These are phyloP conservation scores for Cryptosula pallasiana DNA, from an alignment of 2,888 invertebrate species.

Conservation along the genomic window DNA sequence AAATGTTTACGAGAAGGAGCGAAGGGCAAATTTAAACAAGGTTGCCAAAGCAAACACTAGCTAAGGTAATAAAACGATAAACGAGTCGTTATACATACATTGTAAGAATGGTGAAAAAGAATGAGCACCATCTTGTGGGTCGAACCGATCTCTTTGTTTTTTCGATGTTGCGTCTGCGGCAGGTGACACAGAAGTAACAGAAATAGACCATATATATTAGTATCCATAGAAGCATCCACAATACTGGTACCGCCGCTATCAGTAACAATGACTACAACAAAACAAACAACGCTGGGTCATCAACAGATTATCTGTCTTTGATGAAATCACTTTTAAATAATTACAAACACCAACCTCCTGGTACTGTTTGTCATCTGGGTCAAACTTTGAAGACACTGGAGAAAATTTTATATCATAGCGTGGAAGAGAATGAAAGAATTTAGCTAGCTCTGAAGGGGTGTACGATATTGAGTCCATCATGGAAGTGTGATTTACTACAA, in stretches of 20 bases:
- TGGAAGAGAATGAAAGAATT: conserved; percentile 16
- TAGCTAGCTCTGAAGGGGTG: not conserved
- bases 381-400: not conserved
- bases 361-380: not conserved
- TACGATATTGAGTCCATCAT: no score
- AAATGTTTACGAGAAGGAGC: no score
- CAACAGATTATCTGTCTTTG: no score
- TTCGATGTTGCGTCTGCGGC: conserved; percentile 1
- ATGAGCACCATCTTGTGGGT: conserved; percentile 4
- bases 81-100: not conserved
- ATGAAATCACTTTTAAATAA: no score
- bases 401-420: conserved; percentile 6
- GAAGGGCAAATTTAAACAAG: no score
- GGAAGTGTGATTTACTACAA: no score
- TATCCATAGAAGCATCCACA: conserved; percentile 22
- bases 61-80: no score
- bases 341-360: not conserved
- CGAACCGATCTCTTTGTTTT: not conserved
- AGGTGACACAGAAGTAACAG: conserved; percentile 24
- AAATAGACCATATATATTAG: conserved; percentile 20
- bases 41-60: no score
- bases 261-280: conserved; percentile 18
- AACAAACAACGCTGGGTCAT: not conserved
- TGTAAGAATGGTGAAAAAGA: not conserved
- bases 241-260: not conserved